Evolutionary conservation across 2,113 vertebrate genomes (phyloP), one percentile per base, ranked within the genome.

Genomic region (Neodon shergylaensis): DNA sequence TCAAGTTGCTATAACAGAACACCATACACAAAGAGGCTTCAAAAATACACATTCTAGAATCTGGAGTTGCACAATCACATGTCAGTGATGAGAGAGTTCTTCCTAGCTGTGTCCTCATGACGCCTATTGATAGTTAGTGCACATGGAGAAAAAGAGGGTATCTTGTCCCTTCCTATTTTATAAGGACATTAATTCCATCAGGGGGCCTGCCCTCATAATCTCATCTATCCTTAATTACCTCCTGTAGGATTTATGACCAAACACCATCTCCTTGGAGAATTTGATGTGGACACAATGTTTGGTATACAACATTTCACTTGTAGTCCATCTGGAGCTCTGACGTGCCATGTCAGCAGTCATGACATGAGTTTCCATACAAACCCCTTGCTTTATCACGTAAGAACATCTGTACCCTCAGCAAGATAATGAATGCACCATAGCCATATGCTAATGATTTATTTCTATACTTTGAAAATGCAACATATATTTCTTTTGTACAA

Each of bases 261-360:
- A 88, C 16, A 26, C 5, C 12, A 58, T n/a, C 31, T 33, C 17
- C 7, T 39, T 52, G 22, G 31, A 44, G 12, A 1, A 82, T 76
- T 95, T 66, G 13, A 24, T 9, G 7, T 24, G 21, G 44, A 92
- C 7, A 58, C 54, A 44, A 22, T 7, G 2, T 58, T 82, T 14
- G 47, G 11, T 12, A 47, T 22, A 2, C 4, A 58, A 8, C 28
- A 63, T 42, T 73, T 28, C 7, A 24, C 3, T 73, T 12, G 1
- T 12, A 4, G 52, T 8, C 24, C 13, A 63, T 13, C 47, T 83
- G 47, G 8, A 87, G 10, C 2, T 10, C 24, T 49, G 24, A 66
- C 3, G 22, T 33, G 10, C 3, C 6, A 5, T 21, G 10, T 44
- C n/a, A 58, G 49, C 0, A 5, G 1, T 42, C 49, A 3, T 0